These are phyloP conservation scores for Chironomus riparius DNA, from an alignment of 2,888 invertebrate genomes.

Conservation along the genomic window DNA sequence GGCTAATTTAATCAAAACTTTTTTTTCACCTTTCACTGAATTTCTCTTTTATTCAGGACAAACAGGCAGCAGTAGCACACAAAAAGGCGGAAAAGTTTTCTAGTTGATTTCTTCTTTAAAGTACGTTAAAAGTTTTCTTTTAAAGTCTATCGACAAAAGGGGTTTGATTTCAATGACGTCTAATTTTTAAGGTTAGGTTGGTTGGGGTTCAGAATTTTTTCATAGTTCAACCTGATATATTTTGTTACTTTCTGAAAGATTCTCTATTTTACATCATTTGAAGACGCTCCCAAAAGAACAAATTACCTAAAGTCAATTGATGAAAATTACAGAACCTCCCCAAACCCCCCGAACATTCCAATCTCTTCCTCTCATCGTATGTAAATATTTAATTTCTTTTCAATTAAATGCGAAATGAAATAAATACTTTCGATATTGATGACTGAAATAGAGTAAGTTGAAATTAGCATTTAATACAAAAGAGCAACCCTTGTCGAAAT, in stretches of 20 bases:
- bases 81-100: background rate
- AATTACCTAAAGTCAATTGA: background rate
- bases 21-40: background rate
- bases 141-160: background rate
- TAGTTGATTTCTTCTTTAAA: background rate
- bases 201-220: no score
- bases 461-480: background rate
- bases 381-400: background rate
- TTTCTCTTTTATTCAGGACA: no score
- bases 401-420: background rate
- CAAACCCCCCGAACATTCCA: background rate
- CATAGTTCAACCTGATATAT: no score
- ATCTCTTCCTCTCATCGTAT: background rate
- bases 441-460: background rate
- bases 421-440: background rate
- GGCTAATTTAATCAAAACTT: constrained; percentile 4
- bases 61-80: no score
- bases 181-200: no score
- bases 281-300: no score
- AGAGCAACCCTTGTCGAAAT: background rate
- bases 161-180: no score
- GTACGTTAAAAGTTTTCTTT: background rate
- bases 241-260: no score
- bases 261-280: no score
- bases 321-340: background rate